Evolutionary conservation across 2,113 vertebrate species (phyloP).

Genomic region (Casuarius casuarius): DNA sequence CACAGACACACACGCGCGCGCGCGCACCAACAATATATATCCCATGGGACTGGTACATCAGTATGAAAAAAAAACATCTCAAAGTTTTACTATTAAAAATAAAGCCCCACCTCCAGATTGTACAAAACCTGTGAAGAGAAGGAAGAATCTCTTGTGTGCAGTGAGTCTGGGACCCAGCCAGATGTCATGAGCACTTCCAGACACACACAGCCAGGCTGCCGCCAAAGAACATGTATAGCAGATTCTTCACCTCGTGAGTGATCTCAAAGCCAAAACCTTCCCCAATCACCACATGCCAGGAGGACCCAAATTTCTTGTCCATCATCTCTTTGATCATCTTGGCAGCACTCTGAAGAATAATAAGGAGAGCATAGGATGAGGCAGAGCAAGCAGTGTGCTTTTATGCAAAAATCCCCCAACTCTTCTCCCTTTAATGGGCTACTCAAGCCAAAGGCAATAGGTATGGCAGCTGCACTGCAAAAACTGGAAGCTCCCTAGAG

Average conservation of each 20-base stretch:
- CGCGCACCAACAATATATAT: neutral
- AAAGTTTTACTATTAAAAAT: conserved; percentile 54
- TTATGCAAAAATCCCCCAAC: neutral
- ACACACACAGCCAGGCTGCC: conserved; percentile 94
- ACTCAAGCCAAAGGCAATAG: neutral
- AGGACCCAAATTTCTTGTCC: conserved; percentile 99
- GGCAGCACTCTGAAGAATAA: conserved; percentile 86
- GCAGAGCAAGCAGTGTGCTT: neutral
- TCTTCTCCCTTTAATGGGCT: neutral
- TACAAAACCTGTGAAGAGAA: conserved; percentile 50
- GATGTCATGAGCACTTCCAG: conserved; percentile 95
- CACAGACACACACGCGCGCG: neutral
- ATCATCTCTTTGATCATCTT: conserved; percentile 99
- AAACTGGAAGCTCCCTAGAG: neutral
- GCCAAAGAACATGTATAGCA: conserved; percentile 98
- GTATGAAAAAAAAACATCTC: conserved; percentile 11
- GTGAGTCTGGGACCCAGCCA: neutral
- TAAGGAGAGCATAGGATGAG: neutral
- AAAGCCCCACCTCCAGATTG: conserved; percentile 57
- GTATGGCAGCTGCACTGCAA: neutral
- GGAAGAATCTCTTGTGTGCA: conserved; percentile 15
- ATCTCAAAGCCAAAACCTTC: conserved; percentile 97
- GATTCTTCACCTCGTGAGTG: conserved; percentile 95
- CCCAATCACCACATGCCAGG: conserved; percentile 97
- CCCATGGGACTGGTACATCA: conserved; percentile 29